These are phyloP conservation scores for Gandaritis pyraliata DNA, from an alignment of 2,888 invertebrate species.

Conservation along the genomic window DNA sequence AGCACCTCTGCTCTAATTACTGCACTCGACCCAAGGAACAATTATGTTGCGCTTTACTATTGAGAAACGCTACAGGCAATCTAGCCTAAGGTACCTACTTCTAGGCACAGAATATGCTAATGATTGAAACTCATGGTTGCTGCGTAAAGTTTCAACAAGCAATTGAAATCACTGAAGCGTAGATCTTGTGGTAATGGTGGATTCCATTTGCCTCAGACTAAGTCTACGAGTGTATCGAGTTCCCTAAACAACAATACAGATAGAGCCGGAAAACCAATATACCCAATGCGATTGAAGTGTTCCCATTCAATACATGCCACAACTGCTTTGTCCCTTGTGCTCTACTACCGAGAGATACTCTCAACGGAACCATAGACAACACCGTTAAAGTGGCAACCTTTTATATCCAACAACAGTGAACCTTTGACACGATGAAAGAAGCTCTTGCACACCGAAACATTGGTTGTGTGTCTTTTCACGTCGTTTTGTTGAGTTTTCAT, in stretches of 20 bases:
- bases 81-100: background rate
- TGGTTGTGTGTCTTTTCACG: conserved; percentile 8
- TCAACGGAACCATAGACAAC: conserved; percentile 15
- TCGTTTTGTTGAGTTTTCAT: background rate
- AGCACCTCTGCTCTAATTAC: conserved; percentile 28
- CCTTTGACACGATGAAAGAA: conserved; percentile 18
- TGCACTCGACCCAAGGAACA: conserved; percentile 22
- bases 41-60: conserved; percentile 28
- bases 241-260: conserved; percentile 1
- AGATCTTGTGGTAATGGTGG: too few species aligned
- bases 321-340: conserved; percentile 21
- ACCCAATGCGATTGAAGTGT: conserved; percentile 19
- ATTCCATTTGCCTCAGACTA: too few species aligned
- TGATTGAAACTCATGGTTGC: too few species aligned
- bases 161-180: too few species aligned
- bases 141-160: too few species aligned
- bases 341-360: conserved; percentile 9
- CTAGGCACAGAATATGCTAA: too few species aligned
- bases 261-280: conserved; percentile 11
- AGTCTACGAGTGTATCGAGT: background rate
- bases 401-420: conserved; percentile 19
- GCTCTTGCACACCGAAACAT: conserved; percentile 12
- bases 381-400: conserved; percentile 16
- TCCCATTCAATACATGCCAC: conserved; percentile 14
- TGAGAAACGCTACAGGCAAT: conserved; percentile 20